phyloP scores from a whole-genome alignment of 2,888 invertebrate genomes.

The Philonicus albiceps region DNA sequence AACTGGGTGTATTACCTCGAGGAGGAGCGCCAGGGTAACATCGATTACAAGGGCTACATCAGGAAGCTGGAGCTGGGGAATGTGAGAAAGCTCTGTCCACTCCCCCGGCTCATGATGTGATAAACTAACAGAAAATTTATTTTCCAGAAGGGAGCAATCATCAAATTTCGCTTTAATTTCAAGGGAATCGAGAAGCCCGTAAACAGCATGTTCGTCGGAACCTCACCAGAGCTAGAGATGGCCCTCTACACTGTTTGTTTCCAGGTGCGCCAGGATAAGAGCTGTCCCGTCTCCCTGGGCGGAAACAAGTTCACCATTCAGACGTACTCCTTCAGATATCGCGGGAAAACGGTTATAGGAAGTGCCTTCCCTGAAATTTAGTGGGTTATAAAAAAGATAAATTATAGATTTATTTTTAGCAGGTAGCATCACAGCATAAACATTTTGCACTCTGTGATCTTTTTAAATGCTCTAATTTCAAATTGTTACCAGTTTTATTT shows the following conservation, averaged over 20 bases:
- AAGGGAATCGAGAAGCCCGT: constrained; percentile 79
- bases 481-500: not conserved
- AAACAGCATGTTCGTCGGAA: constrained; percentile 80
- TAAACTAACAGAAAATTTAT: not conserved
- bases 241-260: constrained; percentile 90
- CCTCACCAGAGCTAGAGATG: constrained; percentile 91
- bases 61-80: constrained; percentile 75
- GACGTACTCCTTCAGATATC: constrained; percentile 77
- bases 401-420: not conserved
- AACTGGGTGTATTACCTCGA: constrained; percentile 88
- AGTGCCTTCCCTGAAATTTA: constrained; percentile 84
- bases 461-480: not conserved
- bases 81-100: constrained; percentile 66
- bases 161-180: constrained; percentile 77
- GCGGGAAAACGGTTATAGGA: constrained; percentile 81
- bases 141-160: constrained; percentile 75
- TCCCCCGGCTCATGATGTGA: not conserved
- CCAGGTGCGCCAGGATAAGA: constrained; percentile 74
- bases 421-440: not conserved
- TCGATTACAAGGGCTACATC: constrained; percentile 82
- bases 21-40: constrained; percentile 75
- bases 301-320: constrained; percentile 76
- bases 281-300: constrained; percentile 77
- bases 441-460: not conserved
- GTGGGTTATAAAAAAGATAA: constrained; percentile 36